phyloP scores from a whole-genome alignment of 2,797 vertebrate genomes.

The Spheniscus humboldti region DNA sequence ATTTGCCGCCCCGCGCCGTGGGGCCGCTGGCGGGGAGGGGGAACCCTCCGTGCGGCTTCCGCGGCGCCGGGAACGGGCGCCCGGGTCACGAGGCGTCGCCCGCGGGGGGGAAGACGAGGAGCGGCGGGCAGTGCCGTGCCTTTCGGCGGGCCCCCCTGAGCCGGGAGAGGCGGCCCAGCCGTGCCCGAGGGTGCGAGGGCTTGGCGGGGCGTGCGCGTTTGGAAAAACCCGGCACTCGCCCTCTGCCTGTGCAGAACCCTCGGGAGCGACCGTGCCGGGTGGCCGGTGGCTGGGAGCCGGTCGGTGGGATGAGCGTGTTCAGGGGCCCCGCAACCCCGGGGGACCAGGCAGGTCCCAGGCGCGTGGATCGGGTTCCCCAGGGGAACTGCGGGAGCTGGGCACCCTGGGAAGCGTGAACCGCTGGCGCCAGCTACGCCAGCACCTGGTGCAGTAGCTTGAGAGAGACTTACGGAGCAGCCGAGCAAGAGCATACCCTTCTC shows the following conservation, averaged over 20 bases:
- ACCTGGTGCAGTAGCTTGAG: not conserved
- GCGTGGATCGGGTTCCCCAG: not conserved
- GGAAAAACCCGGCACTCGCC: not conserved
- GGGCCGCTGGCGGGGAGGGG: not conserved
- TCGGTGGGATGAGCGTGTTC: not conserved
- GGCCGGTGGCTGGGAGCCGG: not conserved
- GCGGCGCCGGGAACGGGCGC: not conserved
- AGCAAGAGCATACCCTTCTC: not conserved
- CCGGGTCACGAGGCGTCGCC: too few relatives aligned
- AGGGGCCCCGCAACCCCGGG: accelerated
- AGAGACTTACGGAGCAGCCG: not conserved
- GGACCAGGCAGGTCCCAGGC: not conserved
- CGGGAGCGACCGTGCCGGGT: accelerated
- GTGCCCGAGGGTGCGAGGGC: not conserved
- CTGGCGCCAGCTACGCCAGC: not conserved
- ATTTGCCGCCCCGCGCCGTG: not conserved
- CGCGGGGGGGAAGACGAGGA: not conserved
- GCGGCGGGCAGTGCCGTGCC: not conserved
- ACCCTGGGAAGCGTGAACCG: not conserved
- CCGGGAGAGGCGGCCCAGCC: not conserved
- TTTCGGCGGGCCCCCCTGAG: not conserved
- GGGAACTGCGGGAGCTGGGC: not conserved
- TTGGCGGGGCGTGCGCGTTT: not conserved
- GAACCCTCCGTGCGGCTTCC: not conserved
- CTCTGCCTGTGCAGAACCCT: not conserved